A percentile compares a stretch with the other conserved stretches of the same genome.
These are phyloP conservation scores for Prionailurus viverrinus DNA, from an alignment of 2,113 vertebrate genomes.

Conservation along the genomic window DNA sequence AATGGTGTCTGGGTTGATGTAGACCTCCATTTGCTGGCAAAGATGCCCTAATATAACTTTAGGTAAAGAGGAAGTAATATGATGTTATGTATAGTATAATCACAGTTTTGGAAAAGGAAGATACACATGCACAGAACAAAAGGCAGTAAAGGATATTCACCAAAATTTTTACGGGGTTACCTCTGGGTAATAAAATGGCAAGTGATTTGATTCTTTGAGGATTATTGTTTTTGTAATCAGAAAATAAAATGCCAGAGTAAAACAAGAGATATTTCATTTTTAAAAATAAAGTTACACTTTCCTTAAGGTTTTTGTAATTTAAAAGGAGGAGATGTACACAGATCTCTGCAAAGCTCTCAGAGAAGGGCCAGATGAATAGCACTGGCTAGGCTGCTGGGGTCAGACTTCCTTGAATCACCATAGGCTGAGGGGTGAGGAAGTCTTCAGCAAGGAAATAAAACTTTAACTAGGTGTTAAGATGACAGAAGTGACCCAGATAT, in stretches of 20 bases:
- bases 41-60: not conserved
- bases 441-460: not conserved
- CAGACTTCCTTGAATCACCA: not conserved
- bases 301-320: not conserved
- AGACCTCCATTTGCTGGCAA: not conserved
- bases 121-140: not conserved
- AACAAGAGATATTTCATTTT: not conserved
- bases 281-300: not conserved
- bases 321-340: not conserved
- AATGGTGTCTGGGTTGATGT: not conserved
- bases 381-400: not conserved
- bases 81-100: not conserved
- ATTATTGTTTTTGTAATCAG: not conserved
- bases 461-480: not conserved
- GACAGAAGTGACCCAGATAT: not conserved
- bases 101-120: not conserved
- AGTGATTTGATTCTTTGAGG: constrained; percentile 3
- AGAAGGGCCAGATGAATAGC: not conserved
- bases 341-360: not conserved
- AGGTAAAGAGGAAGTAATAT: not conserved
- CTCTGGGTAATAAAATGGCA: not conserved
- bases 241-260: not conserved
- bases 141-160: not conserved
- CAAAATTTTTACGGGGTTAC: not conserved
- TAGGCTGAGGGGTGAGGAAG: not conserved